These are phyloP conservation scores for Coremacera marginata DNA, from an alignment of 2,888 invertebrate genomes.

Conservation along the genomic window DNA sequence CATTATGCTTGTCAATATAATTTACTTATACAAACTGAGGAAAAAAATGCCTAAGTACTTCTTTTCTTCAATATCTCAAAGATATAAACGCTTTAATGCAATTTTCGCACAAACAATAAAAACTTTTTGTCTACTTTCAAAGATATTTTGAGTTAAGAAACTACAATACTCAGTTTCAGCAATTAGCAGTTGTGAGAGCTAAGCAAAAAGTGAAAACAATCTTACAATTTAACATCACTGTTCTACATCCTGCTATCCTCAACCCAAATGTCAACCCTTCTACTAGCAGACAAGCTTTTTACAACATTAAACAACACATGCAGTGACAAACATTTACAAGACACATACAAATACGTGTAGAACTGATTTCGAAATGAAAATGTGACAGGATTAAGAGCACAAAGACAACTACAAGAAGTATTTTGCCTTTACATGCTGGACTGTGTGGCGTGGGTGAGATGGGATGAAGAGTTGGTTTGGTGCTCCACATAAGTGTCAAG, in stretches of 20 bases:
- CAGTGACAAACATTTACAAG: slow-evolving; percentile 19
- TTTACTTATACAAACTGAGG: too few species aligned
- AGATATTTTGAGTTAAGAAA: too few species aligned
- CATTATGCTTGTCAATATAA: too few species aligned
- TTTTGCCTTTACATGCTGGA: background rate
- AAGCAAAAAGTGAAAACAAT: too few species aligned
- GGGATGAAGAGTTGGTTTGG: background rate
- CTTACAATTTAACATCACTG: background rate
- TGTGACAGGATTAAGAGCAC: slow-evolving; percentile 15
- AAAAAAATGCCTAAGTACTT: too few species aligned
- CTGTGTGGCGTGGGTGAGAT: background rate
- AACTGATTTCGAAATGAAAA: slow-evolving; percentile 19
- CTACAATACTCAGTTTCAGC: too few species aligned
- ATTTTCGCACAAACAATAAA: too few species aligned
- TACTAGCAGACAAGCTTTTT: background rate
- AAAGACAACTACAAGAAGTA: background rate
- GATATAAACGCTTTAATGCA: too few species aligned
- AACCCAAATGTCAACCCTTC: background rate
- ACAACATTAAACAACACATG: background rate
- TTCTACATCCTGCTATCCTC: background rate
- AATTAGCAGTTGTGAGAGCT: too few species aligned
- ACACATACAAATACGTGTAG: slow-evolving; percentile 22
- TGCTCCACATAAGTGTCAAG: too few species aligned
- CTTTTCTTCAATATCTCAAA: too few species aligned
- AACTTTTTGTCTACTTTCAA: too few species aligned